Evolutionary conservation across 2,797 vertebrate species (phyloP), one percentile per base, ranked within the genome.

Genomic region (Sebastiscus albofasciatus): DNA sequence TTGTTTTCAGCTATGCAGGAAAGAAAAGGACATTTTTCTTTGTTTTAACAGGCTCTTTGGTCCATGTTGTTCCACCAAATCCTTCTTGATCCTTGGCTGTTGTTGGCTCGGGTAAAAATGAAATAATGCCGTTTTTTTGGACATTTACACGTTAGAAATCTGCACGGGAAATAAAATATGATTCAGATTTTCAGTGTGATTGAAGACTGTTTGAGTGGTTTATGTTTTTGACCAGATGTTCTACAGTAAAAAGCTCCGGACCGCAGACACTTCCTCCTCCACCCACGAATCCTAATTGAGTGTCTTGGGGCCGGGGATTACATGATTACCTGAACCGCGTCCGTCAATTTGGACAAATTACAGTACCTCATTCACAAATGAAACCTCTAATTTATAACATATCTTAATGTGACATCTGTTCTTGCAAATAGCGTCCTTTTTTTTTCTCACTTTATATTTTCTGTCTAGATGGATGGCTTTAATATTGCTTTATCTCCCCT

Each of bases 1-100:
- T 93, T 92, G 87, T 92, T 85, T 93, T 78, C 80, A 87, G 83
- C 72, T 58, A 14, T 69, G 75, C 20, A 5, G 59, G 68, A 67
- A 87, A 82, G 55, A 82, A 83, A 65, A 46, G 2, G 49, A 75
- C 46, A 54, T 67, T 69, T 3, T 75, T 73, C 67, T 86, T 91
- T 92, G 85, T 90, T 87, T 68, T 75, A 12, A 5, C 58, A 39
- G 56, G 20, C 80, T 72, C 84, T 81, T 80, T 67, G 54, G 42
- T 81, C 31, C 65, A 29, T 66, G 79, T 73, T 79, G 62, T 81
- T 85, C 70, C 66, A 67, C 71, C 22, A 84, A 79, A 83, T 80
- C 71, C 75, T 72, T 52, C 67, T 85, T 89, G 80, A 90, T 86
- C 82, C 81, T 80, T 54, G 31, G 46, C 77, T 84, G 46, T 74